A percentile compares a stretch with the other conserved stretches of the same genome.
Conservation (phyloP, 2,888 invertebrate genomes). For the Candidula unifasciata region DNA sequence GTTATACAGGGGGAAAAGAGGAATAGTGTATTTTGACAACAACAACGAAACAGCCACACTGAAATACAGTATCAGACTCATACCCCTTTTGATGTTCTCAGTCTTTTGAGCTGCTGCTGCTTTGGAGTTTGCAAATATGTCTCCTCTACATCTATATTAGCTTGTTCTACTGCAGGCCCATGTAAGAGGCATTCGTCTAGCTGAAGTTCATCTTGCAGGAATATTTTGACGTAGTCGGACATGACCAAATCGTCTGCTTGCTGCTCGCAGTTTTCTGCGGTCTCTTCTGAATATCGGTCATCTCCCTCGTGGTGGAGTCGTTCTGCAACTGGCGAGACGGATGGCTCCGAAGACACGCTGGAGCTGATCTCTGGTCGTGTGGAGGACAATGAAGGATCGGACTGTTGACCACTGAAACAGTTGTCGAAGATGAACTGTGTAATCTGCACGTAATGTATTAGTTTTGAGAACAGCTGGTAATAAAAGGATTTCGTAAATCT, state of each 20-base stretch:
- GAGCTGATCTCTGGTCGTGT: not conserved
- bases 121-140: not conserved
- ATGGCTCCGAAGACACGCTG: not conserved
- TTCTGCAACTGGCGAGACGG: not conserved
- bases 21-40: no score
- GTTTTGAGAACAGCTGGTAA: no score
- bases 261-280: not conserved
- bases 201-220: slow-evolving; percentile 49
- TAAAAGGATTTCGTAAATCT: no score
- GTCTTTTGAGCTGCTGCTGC: not conserved
- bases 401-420: slow-evolving; percentile 18
- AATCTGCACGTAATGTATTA: not conserved
- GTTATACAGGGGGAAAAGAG: no score
- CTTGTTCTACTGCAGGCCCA: not conserved
- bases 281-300: not conserved
- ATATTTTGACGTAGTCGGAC: slow-evolving; percentile 53
- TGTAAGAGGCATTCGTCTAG: slow-evolving; percentile 34
- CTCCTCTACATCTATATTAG: not conserved
- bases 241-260: slow-evolving; percentile 23
- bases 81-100: slow-evolving; percentile 12
- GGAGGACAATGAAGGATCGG: slow-evolving; percentile 7
- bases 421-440: not conserved
- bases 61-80: not conserved
- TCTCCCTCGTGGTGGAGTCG: not conserved
- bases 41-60: no score